phyloP scores from a whole-genome alignment of 2,888 invertebrate genomes.

The Rhingia rostrata region DNA sequence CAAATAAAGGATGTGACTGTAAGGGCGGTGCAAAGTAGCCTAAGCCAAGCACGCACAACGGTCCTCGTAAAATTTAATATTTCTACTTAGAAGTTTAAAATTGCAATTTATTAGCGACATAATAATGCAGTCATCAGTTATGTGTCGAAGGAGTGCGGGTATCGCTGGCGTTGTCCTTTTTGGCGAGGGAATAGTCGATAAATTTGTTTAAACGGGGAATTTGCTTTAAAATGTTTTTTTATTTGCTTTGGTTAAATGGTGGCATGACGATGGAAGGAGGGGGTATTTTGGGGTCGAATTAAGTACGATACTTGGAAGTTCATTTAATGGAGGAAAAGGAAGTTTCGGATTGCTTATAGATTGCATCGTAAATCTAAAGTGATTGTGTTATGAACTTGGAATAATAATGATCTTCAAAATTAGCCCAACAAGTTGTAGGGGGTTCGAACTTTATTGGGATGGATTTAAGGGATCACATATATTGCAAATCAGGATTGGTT shows the following conservation, averaged over 20 bases:
- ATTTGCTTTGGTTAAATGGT: conserved; percentile 33
- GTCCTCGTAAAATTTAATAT: conserved; percentile 73
- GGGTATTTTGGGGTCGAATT: conserved; percentile 54
- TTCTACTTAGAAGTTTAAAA: conserved; percentile 71
- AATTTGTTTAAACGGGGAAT: conserved; percentile 62
- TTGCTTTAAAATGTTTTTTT: conserved; percentile 55
- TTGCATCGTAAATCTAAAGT: conserved; percentile 65
- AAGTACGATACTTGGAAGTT: conserved; percentile 62
- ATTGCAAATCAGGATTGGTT: no score
- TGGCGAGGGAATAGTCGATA: conserved; percentile 54
- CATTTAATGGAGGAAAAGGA: conserved; percentile 49
- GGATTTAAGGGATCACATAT: no score
- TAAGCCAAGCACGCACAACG: conserved; percentile 71
- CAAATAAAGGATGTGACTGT: conserved; percentile 54
- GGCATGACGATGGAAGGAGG: background rate
- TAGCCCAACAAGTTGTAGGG: background rate
- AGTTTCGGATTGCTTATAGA: conserved; percentile 53
- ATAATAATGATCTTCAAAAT: conserved; percentile 53
- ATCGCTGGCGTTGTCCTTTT: background rate
- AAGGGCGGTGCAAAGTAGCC: conserved; percentile 29
- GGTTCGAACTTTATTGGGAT: no score
- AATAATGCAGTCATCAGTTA: conserved; percentile 54
- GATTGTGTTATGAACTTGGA: conserved; percentile 61
- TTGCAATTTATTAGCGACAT: conserved; percentile 69
- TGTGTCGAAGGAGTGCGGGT: conserved; percentile 10